Conservation (phyloP, 2,888 invertebrate species). For the Nysson spinosus region DNA sequence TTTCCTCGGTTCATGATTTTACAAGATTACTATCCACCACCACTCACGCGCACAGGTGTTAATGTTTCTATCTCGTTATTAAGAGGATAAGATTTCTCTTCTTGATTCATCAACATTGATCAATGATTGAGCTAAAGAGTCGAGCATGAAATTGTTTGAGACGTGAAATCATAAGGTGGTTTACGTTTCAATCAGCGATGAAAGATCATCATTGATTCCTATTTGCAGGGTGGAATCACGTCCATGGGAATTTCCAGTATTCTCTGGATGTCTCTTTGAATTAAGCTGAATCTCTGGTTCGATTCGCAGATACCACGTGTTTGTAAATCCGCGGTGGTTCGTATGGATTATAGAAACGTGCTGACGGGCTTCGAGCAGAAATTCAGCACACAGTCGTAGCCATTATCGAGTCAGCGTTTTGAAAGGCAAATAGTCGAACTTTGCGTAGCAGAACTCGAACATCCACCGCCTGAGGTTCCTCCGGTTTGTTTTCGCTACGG, state of each 20-base stretch:
- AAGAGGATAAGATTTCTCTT: conserved; percentile 6
- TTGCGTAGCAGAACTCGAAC: conserved; percentile 4
- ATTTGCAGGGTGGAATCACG: too few species aligned
- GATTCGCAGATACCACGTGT: too few species aligned
- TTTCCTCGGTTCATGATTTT: too few species aligned
- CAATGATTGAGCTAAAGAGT: neutral
- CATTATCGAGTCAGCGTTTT: conserved; percentile 64
- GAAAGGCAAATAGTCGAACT: conserved; percentile 64
- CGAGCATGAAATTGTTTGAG: neutral
- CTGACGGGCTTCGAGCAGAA: conserved; percentile 24
- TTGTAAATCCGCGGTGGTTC: too few species aligned
- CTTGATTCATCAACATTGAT: conserved; percentile 42
- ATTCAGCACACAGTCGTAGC: conserved; percentile 44
- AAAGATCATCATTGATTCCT: too few species aligned
- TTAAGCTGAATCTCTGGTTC: too few species aligned
- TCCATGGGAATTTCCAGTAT: too few species aligned
- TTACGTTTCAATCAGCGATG: too few species aligned
- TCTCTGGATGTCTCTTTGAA: too few species aligned
- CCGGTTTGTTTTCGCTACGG: conserved; percentile 7
- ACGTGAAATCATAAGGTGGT: too few species aligned
- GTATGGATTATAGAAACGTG: conserved; percentile 7
- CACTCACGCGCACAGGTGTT: conserved; percentile 16
- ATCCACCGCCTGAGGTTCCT: neutral
- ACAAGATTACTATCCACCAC: conserved; percentile 38
- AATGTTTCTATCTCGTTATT: conserved; percentile 28